Evolutionary conservation across 37 sponge, comb jelly and placozoan genomes (phyloP), one percentile per base, ranked within the genome.

Genomic region (Tethya wilhelma): DNA sequence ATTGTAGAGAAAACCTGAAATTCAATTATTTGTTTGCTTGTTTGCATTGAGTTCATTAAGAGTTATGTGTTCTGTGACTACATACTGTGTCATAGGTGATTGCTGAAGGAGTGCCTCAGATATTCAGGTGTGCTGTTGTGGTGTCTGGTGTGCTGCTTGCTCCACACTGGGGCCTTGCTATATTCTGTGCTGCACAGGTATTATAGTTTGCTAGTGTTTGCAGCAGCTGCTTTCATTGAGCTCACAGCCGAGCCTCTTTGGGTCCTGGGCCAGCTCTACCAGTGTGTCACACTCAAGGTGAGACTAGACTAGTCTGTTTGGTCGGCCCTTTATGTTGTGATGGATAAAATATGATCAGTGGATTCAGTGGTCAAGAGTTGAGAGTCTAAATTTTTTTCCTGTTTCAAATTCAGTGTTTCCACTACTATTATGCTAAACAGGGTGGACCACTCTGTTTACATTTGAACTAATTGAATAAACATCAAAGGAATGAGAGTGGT

Each of bases 241-340:
- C 64, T 96, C 38, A 34, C 75, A 1, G 88, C 84, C 11, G 99
- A 98, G 74, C 99, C 99, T 41, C 78, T 94, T 0, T 87, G 79
- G 71, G 60, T 97, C 38, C 44, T 97, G 55, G 87, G 78, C 0
- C 92, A 94, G 69, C 37, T 46, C 0, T 38, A 74, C 34, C 77
- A 84, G 25, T 80, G 84, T 64, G 80, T 91, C 34, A 56, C 63
- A 6, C 74, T 91, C 40, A 94, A 89, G 90, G 97, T 97, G n/a
- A 29, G 22, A 34, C 68, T 37, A 67, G 14, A 14, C 53, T 14
- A 49, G 53, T 9, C 14, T 19, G 53, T 9, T 49, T 9, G 14
- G 9, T 49, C 14, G 53, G 9, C 14, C 9, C 53, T 14, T 14
- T 9, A 49, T 19, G 53, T 49, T 49, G 14, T 49, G 14, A 19